A percentile compares a stretch with the other conserved stretches of the same genome.
Evolutionary conservation across 2,113 vertebrate species (phyloP).

Genomic region (Lamprotornis superbus): DNA sequence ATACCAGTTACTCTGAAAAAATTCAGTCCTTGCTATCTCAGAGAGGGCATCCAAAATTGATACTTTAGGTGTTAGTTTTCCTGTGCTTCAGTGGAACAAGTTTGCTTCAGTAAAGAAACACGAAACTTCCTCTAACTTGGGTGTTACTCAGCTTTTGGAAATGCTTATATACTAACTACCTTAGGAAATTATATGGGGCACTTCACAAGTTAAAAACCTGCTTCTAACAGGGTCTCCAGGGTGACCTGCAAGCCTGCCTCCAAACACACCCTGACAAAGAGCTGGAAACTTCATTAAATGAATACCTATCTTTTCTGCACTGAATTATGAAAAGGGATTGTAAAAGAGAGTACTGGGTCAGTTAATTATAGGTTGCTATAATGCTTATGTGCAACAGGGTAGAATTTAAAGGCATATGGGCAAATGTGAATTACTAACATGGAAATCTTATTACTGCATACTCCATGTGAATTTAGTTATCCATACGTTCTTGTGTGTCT

Average conservation of each 20-base stretch:
- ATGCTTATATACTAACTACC: not conserved
- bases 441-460: not conserved
- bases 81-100: not conserved
- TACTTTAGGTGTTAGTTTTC: not conserved
- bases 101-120: not conserved
- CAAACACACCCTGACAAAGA: not conserved
- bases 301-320: not conserved
- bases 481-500: not conserved
- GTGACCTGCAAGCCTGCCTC: not conserved
- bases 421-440: not conserved
- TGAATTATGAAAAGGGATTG: not conserved
- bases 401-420: not conserved
- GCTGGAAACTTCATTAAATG: not conserved
- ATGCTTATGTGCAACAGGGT: not conserved
- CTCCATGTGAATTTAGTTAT: not conserved
- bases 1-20: not conserved
- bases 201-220: not conserved
- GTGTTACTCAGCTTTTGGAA: not conserved
- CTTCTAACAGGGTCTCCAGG: fast-evolving
- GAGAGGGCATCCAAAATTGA: not conserved
- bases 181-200: not conserved
- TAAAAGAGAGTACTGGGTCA: not conserved
- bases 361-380: not conserved
- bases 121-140: not conserved
- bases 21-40: not conserved